phyloP scores from a whole-genome alignment of 2,888 invertebrate species.

The Brachypterus glaber region DNA sequence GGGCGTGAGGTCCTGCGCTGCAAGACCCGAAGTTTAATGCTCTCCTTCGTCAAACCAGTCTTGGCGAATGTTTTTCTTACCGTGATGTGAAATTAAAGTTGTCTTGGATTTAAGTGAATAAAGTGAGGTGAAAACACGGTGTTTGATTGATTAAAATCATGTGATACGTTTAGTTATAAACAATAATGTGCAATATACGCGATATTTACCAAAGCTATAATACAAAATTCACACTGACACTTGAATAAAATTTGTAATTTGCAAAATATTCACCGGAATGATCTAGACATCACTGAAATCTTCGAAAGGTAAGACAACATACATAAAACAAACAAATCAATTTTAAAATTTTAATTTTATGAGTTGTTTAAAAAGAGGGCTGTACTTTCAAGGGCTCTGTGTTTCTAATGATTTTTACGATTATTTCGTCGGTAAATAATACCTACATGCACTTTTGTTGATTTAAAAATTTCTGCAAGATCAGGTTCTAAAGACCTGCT shows the following conservation, averaged over 20 bases:
- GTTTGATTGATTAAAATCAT: neutral
- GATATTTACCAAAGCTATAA: neutral
- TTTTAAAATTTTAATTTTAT: too few relatives aligned
- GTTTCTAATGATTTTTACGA: too few relatives aligned
- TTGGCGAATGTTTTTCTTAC: slow-evolving; percentile 17
- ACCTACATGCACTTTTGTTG: too few relatives aligned
- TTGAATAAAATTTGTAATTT: neutral
- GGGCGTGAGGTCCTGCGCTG: slow-evolving; percentile 27
- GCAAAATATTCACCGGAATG: neutral
- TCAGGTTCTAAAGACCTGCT: too few relatives aligned
- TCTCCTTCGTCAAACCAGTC: slow-evolving; percentile 25
- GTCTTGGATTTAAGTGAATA: neutral
- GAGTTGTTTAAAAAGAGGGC: too few relatives aligned
- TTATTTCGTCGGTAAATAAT: too few relatives aligned
- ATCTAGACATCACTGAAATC: too few relatives aligned
- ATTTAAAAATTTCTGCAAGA: too few relatives aligned
- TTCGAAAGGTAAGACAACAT: too few relatives aligned
- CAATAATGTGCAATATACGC: neutral
- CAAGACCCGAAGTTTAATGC: slow-evolving; percentile 31
- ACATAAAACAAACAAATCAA: too few relatives aligned
- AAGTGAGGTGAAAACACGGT: neutral
- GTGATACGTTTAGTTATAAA: neutral
- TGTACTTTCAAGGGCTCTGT: too few relatives aligned
- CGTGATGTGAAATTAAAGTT: neutral
- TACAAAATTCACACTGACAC: neutral